Evolutionary conservation across 2,888 invertebrate genomes (phyloP), one percentile per base, ranked within the genome.

Genomic region (Fragum fragum): DNA sequence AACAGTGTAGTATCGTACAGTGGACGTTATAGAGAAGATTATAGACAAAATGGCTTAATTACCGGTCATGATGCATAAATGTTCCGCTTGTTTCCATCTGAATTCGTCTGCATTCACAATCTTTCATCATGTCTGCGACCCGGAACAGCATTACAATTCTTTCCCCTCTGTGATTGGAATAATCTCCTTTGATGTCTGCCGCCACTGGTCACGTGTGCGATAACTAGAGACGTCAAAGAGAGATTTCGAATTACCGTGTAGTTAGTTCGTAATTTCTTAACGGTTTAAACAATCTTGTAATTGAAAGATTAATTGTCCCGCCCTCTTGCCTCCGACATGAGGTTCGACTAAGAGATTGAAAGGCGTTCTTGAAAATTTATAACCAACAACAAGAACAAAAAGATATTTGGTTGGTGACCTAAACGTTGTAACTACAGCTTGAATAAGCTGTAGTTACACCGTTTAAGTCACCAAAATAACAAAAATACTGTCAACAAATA

Each of bases 21-120:
- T 36, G 32, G 9, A 36, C 32, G 3, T 9, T 36, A 36, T 9
- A 36, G 3, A 3, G 32, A 36, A 36, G 57, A 57, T 57, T 21
- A 57, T 3, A 23, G 57, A 57, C 28, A 18, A 61, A 61, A 57
- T 61, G 26, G 61, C 61, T 61, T 32, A 61, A 61, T 61, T 61
- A 61, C 6, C 18, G 32, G 61, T 32, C 29, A 61, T 61, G 29
- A 61, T 32, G 61, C 61, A 32, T 29, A 26, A 28, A 32, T 61
- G 61, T 61, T 61, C 29, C 61, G 61, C 61, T 32, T n/a, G 61
- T 28, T 32, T n/a, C 23, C 61, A 28, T 14, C 32, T n/a, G 61
- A 61, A 61, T 2, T 18, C 61, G 61, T 29, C 32, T 28, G 61
- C 32, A 61, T 61, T 32, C 29, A 61, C 18, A 61, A 61, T 61